phyloP scores from a whole-genome alignment of 2,888 invertebrate species.

The Phengaris alcon region DNA sequence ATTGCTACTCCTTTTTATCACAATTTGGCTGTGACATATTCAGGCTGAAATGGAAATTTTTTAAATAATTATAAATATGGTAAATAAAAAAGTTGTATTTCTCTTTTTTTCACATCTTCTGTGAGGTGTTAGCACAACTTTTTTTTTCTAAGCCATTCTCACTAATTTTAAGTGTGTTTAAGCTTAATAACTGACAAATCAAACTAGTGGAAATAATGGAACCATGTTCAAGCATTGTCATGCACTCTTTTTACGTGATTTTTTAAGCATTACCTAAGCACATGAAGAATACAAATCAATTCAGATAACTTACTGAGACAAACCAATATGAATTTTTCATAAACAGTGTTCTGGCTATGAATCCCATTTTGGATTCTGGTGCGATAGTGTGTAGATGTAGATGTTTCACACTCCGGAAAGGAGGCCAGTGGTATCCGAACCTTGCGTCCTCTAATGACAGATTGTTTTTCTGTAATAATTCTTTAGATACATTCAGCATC shows the following conservation, averaged over 20 bases:
- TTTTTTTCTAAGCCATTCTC: too few species aligned
- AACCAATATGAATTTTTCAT: constrained; percentile 89
- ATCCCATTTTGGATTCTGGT: constrained; percentile 86
- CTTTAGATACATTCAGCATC: constrained; percentile 77
- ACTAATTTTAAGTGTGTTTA: too few species aligned
- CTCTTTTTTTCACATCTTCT: too few species aligned
- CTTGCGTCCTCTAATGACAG: constrained; percentile 62
- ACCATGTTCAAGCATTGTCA: too few species aligned
- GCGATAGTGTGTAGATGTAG: constrained; percentile 92
- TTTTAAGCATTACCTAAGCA: too few species aligned
- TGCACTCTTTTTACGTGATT: too few species aligned
- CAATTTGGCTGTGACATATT: constrained; percentile 32
- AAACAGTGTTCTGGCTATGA: constrained; percentile 82
- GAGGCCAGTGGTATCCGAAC: constrained; percentile 94
- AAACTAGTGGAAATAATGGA: too few species aligned
- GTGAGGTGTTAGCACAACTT: too few species aligned
- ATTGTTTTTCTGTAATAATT: constrained; percentile 71
- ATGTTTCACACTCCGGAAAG: constrained; percentile 90
- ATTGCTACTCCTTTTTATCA: constrained; percentile 7
- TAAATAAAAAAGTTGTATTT: too few species aligned
- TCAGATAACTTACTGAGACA: constrained; percentile 82
- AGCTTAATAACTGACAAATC: too few species aligned
- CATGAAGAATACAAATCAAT: too few species aligned
- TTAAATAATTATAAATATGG: neutral
- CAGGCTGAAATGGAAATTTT: constrained; percentile 33